Evolutionary conservation across 2,113 vertebrate species (phyloP), one percentile per base, ranked within the genome.

Genomic region (Scolopax mira): DNA sequence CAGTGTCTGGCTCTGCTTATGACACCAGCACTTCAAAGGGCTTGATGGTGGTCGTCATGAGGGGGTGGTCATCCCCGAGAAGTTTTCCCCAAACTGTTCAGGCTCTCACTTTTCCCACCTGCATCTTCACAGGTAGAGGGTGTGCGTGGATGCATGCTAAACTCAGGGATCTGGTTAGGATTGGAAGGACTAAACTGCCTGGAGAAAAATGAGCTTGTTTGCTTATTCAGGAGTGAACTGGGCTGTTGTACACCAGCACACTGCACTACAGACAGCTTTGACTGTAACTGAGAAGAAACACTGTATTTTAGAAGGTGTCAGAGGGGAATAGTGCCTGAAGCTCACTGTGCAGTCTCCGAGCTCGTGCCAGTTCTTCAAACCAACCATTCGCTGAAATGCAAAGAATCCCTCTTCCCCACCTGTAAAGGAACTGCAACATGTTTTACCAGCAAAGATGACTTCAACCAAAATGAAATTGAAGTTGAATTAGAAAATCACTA

Each of bases 121-220:
- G 21, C 55, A 30, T 15, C n/a, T 44, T 41, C 33, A 42, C 11
- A 25, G 54, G 41, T 7, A 37, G 72, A 62, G 13, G 13, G 16
- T 0, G 11, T 1, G 28, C 22, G 70, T 19, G 22, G 9, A 27
- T 33, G 17, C 2, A 1, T 66, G n/a, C 23, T 18, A 19, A 60
- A 58, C 46, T 60, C 33, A 44, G 49, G 37, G 27, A 24, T n/a
- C 31, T 19, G 13, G 48, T 39, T 85, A 30, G 27, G 35, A 35
- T 5, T 31, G 41, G 42, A 61, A 42, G 8, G n/a, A 58, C 60
- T 65, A 48, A 66, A 71, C 13, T 30, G n/a, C 30, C 35, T 61
- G 58, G 77, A 54, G 65, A 72, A 82, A 82, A 42, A 82, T 17
- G 5, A 39, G 60, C n/a, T 46, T 70, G 30, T 65, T 90, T 78